Conservation (phyloP, 1,140 invertebrate genomes). For the Diorhabda elongata region DNA sequence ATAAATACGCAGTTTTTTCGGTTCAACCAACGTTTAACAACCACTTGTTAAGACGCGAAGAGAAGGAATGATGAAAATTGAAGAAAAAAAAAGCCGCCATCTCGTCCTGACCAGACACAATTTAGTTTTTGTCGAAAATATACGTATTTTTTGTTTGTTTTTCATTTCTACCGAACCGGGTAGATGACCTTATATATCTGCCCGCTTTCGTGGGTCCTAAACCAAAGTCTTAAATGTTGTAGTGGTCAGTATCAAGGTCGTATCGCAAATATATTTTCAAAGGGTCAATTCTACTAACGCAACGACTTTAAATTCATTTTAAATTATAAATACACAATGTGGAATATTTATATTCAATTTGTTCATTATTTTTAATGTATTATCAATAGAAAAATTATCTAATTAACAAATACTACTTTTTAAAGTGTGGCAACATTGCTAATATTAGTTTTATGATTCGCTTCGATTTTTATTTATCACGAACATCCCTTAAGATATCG, state of each 20-base stretch:
- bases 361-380: too few relatives aligned
- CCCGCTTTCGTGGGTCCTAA: constrained; percentile 18
- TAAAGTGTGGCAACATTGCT: too few relatives aligned
- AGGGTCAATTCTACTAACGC: background rate
- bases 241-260: constrained; percentile 25
- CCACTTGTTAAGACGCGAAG: background rate
- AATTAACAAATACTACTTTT: too few relatives aligned
- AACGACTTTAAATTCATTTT: too few relatives aligned
- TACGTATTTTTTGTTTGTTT: background rate
- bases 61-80: constrained; percentile 4
- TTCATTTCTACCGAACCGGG: constrained; percentile 12
- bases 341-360: too few relatives aligned
- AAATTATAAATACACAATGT: too few relatives aligned
- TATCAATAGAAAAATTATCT: too few relatives aligned
- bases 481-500: too few relatives aligned
- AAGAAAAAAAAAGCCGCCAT: constrained; percentile 3
- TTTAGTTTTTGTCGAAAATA: constrained; percentile 23
- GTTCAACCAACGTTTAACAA: constrained; percentile 11
- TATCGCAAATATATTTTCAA: background rate
- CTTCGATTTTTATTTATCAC: too few relatives aligned
- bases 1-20: background rate
- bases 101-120: constrained; percentile 31
- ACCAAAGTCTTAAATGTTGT: constrained; percentile 31
- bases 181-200: background rate
- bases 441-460: too few relatives aligned